phyloP scores from a whole-genome alignment of 2,113 vertebrate species.

The Rhea pennata region DNA sequence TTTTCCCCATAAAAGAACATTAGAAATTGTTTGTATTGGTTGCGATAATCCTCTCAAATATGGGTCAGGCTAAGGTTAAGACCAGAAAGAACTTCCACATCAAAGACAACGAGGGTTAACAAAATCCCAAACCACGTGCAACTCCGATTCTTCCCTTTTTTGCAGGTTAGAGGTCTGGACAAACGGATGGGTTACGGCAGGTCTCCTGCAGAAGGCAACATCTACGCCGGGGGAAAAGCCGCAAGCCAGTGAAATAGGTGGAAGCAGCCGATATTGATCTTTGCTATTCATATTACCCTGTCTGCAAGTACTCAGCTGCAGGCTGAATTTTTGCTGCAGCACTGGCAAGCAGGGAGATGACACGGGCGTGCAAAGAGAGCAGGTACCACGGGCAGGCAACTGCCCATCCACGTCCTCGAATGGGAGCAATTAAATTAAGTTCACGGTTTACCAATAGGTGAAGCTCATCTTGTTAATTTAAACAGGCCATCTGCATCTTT shows the following conservation, averaged over 20 bases:
- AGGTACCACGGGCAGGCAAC: background rate
- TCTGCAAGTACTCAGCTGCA: too few species aligned
- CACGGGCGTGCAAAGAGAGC: background rate
- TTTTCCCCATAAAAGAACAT: conserved; percentile 59
- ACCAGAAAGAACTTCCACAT: conserved; percentile 68
- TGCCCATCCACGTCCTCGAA: background rate
- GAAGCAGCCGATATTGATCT: background rate
- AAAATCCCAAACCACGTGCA: conserved; percentile 34
- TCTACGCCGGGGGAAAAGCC: background rate
- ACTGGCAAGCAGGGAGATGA: background rate
- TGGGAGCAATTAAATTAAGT: conserved; percentile 64
- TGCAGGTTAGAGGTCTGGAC: conserved; percentile 2
- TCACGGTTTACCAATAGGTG: conserved; percentile 67
- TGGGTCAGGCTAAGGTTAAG: conserved; percentile 71
- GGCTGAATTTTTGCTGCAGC: background rate
- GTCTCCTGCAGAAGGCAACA: background rate
- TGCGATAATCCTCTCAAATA: conserved; percentile 61
- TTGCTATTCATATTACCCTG: background rate
- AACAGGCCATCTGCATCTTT: conserved; percentile 77
- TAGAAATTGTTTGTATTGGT: conserved; percentile 69
- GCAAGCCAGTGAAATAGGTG: background rate
- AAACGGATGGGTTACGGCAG: background rate
- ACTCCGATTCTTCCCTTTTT: conserved; percentile 24
- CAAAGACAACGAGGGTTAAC: conserved; percentile 67
- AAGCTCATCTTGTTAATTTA: conserved; percentile 73